These are phyloP conservation scores for Petroica traversi DNA, from an alignment of 2,113 vertebrate species.

Conservation along the genomic window DNA sequence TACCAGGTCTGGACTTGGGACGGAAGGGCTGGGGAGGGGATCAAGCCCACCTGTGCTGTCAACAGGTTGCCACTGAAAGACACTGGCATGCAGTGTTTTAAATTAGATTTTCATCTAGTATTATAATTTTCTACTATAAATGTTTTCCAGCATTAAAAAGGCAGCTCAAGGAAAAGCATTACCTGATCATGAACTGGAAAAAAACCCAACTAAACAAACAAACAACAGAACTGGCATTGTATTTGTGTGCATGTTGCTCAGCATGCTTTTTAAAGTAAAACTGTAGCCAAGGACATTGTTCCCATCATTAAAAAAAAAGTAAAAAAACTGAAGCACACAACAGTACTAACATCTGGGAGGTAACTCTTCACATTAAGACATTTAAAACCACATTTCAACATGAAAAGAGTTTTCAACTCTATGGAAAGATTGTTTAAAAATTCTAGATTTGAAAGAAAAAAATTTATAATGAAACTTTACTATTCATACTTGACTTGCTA, in stretches of 20 bases:
- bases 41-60: background rate
- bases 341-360: background rate
- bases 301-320: background rate
- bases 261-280: background rate
- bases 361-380: background rate
- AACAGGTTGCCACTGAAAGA: background rate
- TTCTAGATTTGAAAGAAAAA: background rate
- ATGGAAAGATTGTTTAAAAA: background rate
- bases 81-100: rapidly evolving
- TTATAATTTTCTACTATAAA: background rate
- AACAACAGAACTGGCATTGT: background rate
- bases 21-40: background rate
- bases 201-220: background rate
- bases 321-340: background rate
- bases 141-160: background rate
- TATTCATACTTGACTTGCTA: background rate
- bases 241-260: background rate
- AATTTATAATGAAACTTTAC: rapidly evolving
- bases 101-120: background rate
- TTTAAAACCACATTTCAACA: background rate
- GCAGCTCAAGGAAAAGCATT: background rate
- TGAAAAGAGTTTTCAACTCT: background rate
- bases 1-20: background rate
- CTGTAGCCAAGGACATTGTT: background rate
- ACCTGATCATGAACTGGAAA: background rate